phyloP scores from a whole-genome alignment of 1,140 invertebrate species.

The Pygmarrhopalites habei region DNA sequence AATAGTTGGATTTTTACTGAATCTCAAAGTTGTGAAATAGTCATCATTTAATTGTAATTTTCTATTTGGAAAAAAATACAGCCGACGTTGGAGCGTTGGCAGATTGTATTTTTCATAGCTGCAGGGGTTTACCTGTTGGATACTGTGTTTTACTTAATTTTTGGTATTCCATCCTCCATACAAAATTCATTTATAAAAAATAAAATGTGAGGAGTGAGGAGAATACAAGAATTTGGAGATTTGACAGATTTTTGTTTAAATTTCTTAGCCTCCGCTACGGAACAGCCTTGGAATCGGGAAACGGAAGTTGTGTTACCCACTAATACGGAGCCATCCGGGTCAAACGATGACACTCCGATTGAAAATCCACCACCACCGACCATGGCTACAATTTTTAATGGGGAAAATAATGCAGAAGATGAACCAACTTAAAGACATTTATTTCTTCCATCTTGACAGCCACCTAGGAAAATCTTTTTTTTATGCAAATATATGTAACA shows the following conservation, averaged over 20 bases:
- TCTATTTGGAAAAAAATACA: slow-evolving; percentile 34
- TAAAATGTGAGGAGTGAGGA: too few species aligned
- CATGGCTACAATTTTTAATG: not conserved
- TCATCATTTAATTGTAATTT: not conserved
- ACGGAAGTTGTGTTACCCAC: not conserved
- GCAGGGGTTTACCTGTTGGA: slow-evolving; percentile 45
- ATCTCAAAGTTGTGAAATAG: not conserved
- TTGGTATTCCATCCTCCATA: too few species aligned
- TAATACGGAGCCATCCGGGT: too few species aligned
- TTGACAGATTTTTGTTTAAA: too few species aligned
- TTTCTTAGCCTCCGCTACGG: too few species aligned
- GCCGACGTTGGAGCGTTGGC: slow-evolving; percentile 47
- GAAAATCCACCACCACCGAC: not conserved
- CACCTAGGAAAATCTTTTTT: too few species aligned
- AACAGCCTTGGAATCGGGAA: slow-evolving; percentile 39
- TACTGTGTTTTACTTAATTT: slow-evolving; percentile 44
- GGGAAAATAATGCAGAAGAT: slow-evolving; percentile 53
- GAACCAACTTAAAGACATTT: slow-evolving; percentile 46
- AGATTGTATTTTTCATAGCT: slow-evolving; percentile 49
- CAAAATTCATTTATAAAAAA: too few species aligned
- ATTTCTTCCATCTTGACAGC: too few species aligned
- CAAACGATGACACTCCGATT: not conserved
- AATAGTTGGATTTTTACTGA: too few species aligned
- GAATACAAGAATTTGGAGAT: too few species aligned
- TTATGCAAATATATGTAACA: too few species aligned